Percentiles rank a stretch among this genome's conserved stretches.
Conservation (phyloP, 2,888 invertebrate genomes). For the Drosophila pseudotakahashii region DNA sequence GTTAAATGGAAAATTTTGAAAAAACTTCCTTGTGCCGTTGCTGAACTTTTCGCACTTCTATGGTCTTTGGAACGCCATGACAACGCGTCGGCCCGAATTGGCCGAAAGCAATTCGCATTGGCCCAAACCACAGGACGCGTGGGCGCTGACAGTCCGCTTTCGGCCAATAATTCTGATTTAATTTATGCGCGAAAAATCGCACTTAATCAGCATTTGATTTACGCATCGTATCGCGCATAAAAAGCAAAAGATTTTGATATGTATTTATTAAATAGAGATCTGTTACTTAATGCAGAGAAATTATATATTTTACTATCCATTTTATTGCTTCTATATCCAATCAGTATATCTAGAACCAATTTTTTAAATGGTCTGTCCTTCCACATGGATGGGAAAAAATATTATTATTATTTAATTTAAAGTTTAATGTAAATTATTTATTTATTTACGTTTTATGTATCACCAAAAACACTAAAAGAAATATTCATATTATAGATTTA, state of each 20-base stretch:
- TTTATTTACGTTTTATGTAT: too few relatives aligned
- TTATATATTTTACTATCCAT: too few relatives aligned
- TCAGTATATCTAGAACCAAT: too few relatives aligned
- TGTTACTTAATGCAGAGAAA: too few relatives aligned
- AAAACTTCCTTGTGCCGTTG: background rate
- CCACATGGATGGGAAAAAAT: too few relatives aligned
- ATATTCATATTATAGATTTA: too few relatives aligned
- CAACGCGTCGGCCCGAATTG: conserved; percentile 26
- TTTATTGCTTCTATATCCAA: too few relatives aligned
- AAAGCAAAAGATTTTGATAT: background rate
- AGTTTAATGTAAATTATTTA: too few relatives aligned
- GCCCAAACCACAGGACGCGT: conserved; percentile 32
- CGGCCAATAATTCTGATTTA: conserved; percentile 58
- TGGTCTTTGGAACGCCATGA: conserved; percentile 18
- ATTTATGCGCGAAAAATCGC: conserved; percentile 68
- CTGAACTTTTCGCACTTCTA: background rate
- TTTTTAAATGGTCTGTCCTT: too few relatives aligned
- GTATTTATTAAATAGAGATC: too few relatives aligned
- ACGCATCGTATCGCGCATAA: conserved; percentile 41
- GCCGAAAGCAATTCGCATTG: conserved; percentile 19
- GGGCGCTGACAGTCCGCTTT: conserved; percentile 24
- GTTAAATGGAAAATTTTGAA: background rate
- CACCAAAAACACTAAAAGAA: too few relatives aligned
- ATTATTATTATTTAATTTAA: too few relatives aligned
- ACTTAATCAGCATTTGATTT: conserved; percentile 72